These are phyloP conservation scores for Sceliomorpha sp. DNA, from an alignment of 2,888 invertebrate genomes.

Conservation along the genomic window DNA sequence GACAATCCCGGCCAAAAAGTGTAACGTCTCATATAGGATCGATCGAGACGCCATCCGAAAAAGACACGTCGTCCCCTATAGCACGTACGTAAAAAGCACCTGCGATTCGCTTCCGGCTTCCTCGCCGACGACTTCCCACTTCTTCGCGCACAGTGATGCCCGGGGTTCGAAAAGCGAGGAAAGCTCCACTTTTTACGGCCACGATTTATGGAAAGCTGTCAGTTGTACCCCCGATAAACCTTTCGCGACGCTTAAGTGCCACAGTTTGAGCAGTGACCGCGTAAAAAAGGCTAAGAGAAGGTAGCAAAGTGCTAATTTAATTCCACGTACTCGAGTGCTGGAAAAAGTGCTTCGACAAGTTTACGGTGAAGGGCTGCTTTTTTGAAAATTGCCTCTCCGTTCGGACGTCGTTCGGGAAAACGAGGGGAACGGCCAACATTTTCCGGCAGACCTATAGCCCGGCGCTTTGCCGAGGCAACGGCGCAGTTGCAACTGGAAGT, in stretches of 20 bases:
- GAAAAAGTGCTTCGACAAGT: background rate
- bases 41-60: conserved; percentile 34
- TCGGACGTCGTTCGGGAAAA: no score
- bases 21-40: conserved; percentile 29
- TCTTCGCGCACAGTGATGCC: conserved; percentile 13
- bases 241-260: conserved; percentile 29
- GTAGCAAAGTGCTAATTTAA: conserved; percentile 15
- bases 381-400: background rate
- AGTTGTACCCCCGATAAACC: conserved; percentile 42
- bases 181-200: conserved; percentile 50
- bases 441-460: no score
- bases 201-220: conserved; percentile 41
- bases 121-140: conserved; percentile 40
- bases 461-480: no score
- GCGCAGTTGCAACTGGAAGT: no score
- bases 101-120: conserved; percentile 45
- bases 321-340: conserved; percentile 6
- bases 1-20: conserved; percentile 27
- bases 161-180: conserved; percentile 24
- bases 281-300: conserved; percentile 6
- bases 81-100: conserved; percentile 43
- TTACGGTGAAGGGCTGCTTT: background rate
- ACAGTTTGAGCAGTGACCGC: conserved; percentile 33
- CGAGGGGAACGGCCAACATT: no score
- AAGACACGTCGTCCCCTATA: conserved; percentile 25